phyloP scores from a whole-genome alignment of 2,113 vertebrate species.

The Aleadryas rufinucha region DNA sequence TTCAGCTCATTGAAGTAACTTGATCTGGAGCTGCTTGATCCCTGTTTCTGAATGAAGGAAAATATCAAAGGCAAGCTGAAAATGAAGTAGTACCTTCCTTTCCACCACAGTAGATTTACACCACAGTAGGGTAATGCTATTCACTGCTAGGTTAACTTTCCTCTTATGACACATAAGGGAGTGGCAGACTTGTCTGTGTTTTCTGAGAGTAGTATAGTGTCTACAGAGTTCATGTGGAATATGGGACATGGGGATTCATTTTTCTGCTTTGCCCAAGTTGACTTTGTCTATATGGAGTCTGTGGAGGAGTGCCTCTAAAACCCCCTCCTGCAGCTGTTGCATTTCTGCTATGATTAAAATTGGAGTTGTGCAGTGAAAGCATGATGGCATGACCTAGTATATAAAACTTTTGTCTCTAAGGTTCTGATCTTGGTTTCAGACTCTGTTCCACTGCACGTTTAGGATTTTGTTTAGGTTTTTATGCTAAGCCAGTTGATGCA shows the following conservation, averaged over 20 bases:
- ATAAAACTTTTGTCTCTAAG: not conserved
- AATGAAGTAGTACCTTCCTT: not conserved
- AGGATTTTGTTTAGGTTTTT: not conserved
- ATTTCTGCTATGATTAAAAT: not conserved
- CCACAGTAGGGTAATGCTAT: not conserved
- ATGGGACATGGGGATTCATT: not conserved
- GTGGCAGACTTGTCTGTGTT: accelerated
- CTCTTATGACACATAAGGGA: not conserved
- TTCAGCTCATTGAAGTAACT: not conserved
- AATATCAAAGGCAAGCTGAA: not conserved
- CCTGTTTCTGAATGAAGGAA: not conserved
- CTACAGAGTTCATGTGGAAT: not conserved
- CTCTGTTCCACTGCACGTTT: not conserved
- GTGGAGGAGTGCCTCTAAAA: not conserved
- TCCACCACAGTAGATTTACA: not conserved
- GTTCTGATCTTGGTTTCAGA: not conserved
- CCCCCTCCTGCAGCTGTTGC: not conserved
- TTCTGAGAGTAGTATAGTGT: not conserved
- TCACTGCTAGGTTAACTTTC: not conserved
- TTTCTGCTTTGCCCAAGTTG: not conserved
- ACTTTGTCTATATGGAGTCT: not conserved
- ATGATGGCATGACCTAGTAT: not conserved
- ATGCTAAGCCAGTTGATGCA: not conserved
- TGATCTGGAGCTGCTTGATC: not conserved
- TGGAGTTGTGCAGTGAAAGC: not conserved